These are phyloP conservation scores for Ptycholaimellus sp. DNA, from an alignment of 2,888 invertebrate species.

Conservation along the genomic window DNA sequence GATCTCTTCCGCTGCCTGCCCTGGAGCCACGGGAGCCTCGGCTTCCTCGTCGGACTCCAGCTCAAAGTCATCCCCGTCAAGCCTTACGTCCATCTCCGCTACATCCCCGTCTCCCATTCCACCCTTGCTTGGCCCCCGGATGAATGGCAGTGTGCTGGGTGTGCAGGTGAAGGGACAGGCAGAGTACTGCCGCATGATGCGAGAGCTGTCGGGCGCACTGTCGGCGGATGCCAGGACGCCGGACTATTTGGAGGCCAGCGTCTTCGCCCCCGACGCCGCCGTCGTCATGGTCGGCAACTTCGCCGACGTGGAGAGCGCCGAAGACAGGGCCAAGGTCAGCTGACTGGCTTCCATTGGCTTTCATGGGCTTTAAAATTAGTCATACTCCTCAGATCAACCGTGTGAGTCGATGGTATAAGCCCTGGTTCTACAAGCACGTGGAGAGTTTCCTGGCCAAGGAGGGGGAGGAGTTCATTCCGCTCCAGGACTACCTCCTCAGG, in stretches of 20 bases:
- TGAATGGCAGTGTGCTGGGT: too few relatives aligned
- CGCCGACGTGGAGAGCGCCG: conserved; percentile 34
- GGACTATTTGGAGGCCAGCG: conserved; percentile 43
- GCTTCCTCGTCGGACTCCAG: conserved; percentile 41
- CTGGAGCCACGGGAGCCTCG: conserved; percentile 39
- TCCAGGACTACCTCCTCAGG: conserved; percentile 40
- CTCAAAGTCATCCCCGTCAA: conserved; percentile 39
- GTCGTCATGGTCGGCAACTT: conserved; percentile 45
- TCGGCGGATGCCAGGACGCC: conserved; percentile 28
- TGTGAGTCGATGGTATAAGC: conserved; percentile 42
- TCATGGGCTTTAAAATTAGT: too few relatives aligned
- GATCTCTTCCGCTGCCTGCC: conserved; percentile 40
- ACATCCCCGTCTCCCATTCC: conserved; percentile 35
- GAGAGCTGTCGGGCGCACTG: conserved; percentile 39
- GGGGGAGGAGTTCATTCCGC: conserved; percentile 38
- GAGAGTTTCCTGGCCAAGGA: conserved; percentile 35
- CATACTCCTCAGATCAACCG: conserved; percentile 31
- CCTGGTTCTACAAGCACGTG: conserved; percentile 47
- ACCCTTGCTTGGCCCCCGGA: too few relatives aligned
- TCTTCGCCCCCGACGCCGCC: conserved; percentile 39
- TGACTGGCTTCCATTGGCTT: background rate
- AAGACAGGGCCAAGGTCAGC: conserved; percentile 10
- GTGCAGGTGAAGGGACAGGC: conserved; percentile 37
- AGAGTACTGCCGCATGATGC: conserved; percentile 40
- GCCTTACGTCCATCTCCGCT: conserved; percentile 42